Evolutionary conservation across 2,888 invertebrate species (phyloP).

Genomic region (Ditula angustiorana): DNA sequence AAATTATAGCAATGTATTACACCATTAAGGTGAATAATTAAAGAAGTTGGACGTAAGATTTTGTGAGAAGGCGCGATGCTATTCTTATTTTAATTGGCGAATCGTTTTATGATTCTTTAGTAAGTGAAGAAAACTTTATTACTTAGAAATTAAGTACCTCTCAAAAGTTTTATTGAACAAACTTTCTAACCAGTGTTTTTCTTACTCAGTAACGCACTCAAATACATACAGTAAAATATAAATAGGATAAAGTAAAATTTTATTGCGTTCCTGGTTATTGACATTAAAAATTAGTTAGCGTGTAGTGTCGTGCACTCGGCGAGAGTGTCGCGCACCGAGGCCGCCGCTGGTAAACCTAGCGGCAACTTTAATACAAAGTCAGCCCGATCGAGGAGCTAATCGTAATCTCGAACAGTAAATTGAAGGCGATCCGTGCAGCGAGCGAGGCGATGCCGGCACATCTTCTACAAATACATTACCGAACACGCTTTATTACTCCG

Average conservation of each 20-base stretch:
- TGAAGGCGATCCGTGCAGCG: constrained; percentile 70
- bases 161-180: neutral
- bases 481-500: constrained; percentile 83
- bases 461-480: constrained; percentile 81
- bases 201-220: neutral
- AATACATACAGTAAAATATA: neutral
- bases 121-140: neutral
- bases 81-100: constrained; percentile 20
- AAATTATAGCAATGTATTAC: constrained; percentile 65
- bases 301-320: neutral
- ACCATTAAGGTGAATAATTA: constrained; percentile 65
- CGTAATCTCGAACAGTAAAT: constrained; percentile 71
- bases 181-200: constrained; percentile 2
- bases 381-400: constrained; percentile 62
- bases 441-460: constrained; percentile 61
- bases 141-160: constrained; percentile 4
- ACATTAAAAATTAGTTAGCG: no score
- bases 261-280: no score
- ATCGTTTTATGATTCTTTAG: constrained; percentile 13
- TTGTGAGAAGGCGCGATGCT: constrained; percentile 43
- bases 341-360: constrained; percentile 19
- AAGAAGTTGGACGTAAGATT: constrained; percentile 53
- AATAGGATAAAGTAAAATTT: no score
- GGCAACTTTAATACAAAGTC: constrained; percentile 52
- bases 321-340: constrained; percentile 4